These are phyloP conservation scores for Omphaloscelis lunosa DNA, from an alignment of 2,888 invertebrate species.

Conservation along the genomic window DNA sequence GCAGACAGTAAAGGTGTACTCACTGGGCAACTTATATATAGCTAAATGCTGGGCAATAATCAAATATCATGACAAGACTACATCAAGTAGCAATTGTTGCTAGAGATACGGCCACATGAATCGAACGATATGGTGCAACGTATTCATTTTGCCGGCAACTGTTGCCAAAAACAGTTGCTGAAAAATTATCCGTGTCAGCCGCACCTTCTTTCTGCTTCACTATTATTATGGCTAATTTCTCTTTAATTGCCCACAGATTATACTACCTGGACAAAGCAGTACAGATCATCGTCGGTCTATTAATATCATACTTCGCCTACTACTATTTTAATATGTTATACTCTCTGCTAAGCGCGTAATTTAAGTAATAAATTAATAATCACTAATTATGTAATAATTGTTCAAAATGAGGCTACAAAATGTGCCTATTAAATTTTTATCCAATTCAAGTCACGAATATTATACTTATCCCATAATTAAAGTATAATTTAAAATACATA, in stretches of 20 bases:
- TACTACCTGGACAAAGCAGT: constrained; percentile 87
- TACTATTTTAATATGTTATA: constrained; percentile 62
- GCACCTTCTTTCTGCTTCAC: neutral
- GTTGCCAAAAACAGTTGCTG: neutral
- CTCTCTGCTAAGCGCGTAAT: constrained; percentile 50
- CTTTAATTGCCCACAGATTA: constrained; percentile 80
- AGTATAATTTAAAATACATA: constrained; percentile 7
- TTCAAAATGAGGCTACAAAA: neutral
- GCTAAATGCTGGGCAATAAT: neutral
- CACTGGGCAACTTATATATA: neutral
- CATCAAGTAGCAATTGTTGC: neutral
- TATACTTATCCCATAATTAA: neutral
- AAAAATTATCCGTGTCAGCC: neutral
- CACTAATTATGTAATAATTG: neutral
- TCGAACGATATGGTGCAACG: neutral
- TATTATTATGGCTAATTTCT: constrained; percentile 6
- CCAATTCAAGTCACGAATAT: constrained; percentile 25
- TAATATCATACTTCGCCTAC: constrained; percentile 55
- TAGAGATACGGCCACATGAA: neutral
- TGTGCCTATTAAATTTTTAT: constrained; percentile 18
- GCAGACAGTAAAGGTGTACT: neutral
- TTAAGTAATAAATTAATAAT: constrained; percentile 1
- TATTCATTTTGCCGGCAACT: neutral
- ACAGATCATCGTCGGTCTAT: constrained; percentile 52
- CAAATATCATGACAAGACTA: neutral